Conservation (phyloP, 2,113 vertebrate species). For the Halichoeres trimaculatus region DNA sequence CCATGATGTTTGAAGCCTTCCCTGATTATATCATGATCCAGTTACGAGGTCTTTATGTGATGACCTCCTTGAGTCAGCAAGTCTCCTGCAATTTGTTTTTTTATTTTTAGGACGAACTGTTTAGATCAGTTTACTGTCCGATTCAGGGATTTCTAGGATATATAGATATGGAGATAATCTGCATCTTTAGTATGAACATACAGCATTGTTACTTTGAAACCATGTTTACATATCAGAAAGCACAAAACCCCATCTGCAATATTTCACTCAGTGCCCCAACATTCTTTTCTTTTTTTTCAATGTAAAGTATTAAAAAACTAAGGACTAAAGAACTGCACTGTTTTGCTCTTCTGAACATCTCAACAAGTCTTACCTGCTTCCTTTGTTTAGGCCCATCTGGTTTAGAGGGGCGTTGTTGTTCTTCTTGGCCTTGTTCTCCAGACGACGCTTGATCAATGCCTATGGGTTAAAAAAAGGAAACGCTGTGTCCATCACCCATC, state of each 20-base stretch:
- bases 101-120: too few relatives aligned
- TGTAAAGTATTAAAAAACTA: background rate
- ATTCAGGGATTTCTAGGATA: too few relatives aligned
- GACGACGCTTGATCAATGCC: conserved; percentile 80
- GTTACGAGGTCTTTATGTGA: too few relatives aligned
- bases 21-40: too few relatives aligned
- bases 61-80: too few relatives aligned
- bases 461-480: conserved; percentile 32
- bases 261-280: background rate
- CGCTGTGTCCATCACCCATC: background rate
- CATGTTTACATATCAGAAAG: too few relatives aligned
- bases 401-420: conserved; percentile 76
- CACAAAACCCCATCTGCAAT: background rate
- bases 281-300: background rate
- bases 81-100: too few relatives aligned
- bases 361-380: conserved; percentile 62
- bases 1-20: too few relatives aligned
- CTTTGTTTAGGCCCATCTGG: conserved; percentile 59
- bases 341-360: background rate
- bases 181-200: too few relatives aligned
- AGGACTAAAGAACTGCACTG: background rate
- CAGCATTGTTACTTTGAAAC: too few relatives aligned
- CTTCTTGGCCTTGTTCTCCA: conserved; percentile 72
- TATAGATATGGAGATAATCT: too few relatives aligned
- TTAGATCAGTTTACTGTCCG: too few relatives aligned